Base-by-base conservation (phyloP, 2,113 vertebrate species). In the Prietella phreatophila region DNA sequence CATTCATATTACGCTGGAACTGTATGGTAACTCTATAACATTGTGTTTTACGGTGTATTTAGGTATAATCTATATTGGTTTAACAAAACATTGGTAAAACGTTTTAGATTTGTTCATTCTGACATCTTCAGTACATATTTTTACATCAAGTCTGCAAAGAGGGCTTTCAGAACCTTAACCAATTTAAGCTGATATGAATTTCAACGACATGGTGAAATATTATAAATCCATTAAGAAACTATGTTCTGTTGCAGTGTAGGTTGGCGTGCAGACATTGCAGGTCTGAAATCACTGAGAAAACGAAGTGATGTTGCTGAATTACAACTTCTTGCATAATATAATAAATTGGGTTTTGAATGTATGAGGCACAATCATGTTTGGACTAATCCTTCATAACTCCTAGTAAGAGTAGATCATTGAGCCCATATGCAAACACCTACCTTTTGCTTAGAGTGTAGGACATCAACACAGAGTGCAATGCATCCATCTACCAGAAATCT, bases 101-200 rank as follows among this genome's bases (percentile, higher is more conserved):
- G 20, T 60, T 85, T 83, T 56, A 61, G 67, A 27, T 36, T 73
- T 79, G 67, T 65, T 47, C 58, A 67, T 85, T 2, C 42, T 25
- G 33, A 78, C 83, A 90, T 86, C 85, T 88, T 81, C 14, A 63
- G 81, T 63, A 42, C 85, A 87, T 88, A 30, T 69, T 82, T 75
- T 30, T 86, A 47, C 42, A 47, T 50, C 53, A 90, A 36, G 47
- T 73, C 27, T 60, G 85, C 33, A 58, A 84, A 58, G 58, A 55
- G 42, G 14, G 81, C 73, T 84, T 86, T 80, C 71, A 84, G 73
- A 88, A 86, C 61, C 84, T 73, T 81, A 61, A 56, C 20, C 6
- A 67, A 20, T 30, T 50, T 73, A 86, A 47, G 22, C 11, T 53
- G 79, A 36, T 42, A n/a, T 67, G 50, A 69, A 56, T 82, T 42